These are phyloP conservation scores for Ostrea denselamellosa DNA, from an alignment of 1,140 invertebrate species.

Conservation along the genomic window DNA sequence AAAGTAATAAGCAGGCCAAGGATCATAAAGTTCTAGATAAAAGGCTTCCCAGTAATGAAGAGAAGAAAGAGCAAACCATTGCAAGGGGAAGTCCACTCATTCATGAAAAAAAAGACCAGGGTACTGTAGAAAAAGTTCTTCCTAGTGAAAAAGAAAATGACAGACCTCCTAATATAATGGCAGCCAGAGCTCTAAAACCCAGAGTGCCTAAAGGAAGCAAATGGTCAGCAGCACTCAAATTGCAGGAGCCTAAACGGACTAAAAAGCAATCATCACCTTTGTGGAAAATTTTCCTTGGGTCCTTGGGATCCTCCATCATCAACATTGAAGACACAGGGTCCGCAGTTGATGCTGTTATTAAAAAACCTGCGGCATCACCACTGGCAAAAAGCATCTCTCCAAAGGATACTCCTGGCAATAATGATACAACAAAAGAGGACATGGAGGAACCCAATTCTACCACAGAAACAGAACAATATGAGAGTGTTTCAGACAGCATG, in stretches of 20 bases:
- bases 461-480: not conserved
- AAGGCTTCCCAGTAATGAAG: no score
- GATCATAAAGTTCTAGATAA: not conserved
- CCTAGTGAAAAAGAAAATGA: no score
- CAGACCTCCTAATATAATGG: not conserved
- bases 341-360: not conserved
- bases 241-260: not conserved
- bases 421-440: not conserved
- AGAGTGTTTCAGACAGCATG: not conserved
- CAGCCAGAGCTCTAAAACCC: not conserved
- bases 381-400: not conserved
- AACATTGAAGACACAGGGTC: conserved; percentile 10
- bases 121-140: no score
- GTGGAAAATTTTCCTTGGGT: not conserved
- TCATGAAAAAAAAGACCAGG: no score
- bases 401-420: not conserved
- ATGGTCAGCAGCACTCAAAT: conserved; percentile 9
- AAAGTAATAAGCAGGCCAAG: not conserved
- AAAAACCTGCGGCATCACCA: not conserved
- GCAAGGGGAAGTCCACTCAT: no score
- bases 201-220: not conserved
- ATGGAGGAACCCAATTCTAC: not conserved
- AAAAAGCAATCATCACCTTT: not conserved
- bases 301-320: not conserved
- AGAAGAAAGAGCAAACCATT: no score